These are phyloP conservation scores for Spinibarbus caldwelli DNA, from an alignment of 2,797 vertebrate species.

Conservation along the genomic window DNA sequence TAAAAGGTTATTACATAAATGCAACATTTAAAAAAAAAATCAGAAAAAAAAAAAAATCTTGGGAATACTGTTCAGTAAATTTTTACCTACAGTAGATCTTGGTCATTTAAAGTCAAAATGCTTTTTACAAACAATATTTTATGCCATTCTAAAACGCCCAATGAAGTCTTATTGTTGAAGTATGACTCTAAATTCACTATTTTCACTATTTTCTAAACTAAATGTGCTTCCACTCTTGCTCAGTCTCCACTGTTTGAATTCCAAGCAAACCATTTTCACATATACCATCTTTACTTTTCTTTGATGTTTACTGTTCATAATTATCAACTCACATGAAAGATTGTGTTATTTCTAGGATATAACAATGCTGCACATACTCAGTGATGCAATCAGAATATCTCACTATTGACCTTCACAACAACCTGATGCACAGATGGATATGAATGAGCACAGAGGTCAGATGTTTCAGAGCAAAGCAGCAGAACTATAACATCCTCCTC, in stretches of 20 bases:
- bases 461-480: constrained; percentile 39
- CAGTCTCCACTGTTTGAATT: background rate
- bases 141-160: background rate
- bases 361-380: background rate
- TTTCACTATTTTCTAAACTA: background rate
- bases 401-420: background rate
- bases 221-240: background rate
- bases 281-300: background rate
- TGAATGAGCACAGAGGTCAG: constrained; percentile 29
- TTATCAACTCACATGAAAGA: background rate
- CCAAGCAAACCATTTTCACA: background rate
- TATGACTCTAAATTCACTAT: background rate
- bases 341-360: too few species aligned
- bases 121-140: background rate
- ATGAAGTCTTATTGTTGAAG: background rate
- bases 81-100: background rate
- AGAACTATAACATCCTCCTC: constrained; percentile 17
- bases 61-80: background rate
- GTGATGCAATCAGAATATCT: background rate
- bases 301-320: background rate
- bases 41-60: background rate
- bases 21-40: background rate
- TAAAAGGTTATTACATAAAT: background rate
- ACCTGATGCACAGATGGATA: constrained; percentile 16
- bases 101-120: background rate